Percentiles rank a stretch among this genome's conserved stretches.
phyloP scores from a whole-genome alignment of 2,113 vertebrate genomes.

The Heloderma charlesbogerti region DNA sequence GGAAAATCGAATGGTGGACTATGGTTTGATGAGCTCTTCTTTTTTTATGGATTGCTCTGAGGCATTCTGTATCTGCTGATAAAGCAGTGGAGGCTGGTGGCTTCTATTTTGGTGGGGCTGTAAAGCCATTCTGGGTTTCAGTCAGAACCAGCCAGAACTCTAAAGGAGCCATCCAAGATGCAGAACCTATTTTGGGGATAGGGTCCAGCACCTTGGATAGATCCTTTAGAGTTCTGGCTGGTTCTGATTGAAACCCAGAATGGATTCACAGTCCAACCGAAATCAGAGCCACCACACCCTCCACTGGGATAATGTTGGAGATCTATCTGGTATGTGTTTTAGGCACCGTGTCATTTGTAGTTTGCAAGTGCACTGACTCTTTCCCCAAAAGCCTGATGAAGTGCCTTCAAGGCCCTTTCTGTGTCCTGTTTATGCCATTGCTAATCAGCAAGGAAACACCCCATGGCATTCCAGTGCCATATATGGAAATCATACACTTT shows the following conservation, averaged over 20 bases:
- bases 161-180: too few relatives aligned
- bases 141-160: too few relatives aligned
- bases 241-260: too few relatives aligned
- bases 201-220: too few relatives aligned
- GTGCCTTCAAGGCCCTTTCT: neutral
- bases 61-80: neutral
- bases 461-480: neutral
- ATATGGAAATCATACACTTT: neutral
- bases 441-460: neutral
- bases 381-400: neutral
- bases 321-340: neutral
- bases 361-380: neutral
- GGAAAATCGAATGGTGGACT: neutral
- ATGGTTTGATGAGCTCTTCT: too few relatives aligned
- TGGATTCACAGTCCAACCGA: too few relatives aligned
- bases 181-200: too few relatives aligned
- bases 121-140: too few relatives aligned
- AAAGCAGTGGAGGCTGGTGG: too few relatives aligned
- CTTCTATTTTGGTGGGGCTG: too few relatives aligned
- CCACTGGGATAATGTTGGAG: neutral
- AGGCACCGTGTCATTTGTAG: neutral
- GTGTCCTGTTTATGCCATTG: neutral
- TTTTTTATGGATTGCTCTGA: neutral
- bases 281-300: too few relatives aligned
- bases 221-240: too few relatives aligned